Evolutionary conservation across 2,888 invertebrate species (phyloP), one percentile per base, ranked within the genome.

Genomic region (Hyles lineata): DNA sequence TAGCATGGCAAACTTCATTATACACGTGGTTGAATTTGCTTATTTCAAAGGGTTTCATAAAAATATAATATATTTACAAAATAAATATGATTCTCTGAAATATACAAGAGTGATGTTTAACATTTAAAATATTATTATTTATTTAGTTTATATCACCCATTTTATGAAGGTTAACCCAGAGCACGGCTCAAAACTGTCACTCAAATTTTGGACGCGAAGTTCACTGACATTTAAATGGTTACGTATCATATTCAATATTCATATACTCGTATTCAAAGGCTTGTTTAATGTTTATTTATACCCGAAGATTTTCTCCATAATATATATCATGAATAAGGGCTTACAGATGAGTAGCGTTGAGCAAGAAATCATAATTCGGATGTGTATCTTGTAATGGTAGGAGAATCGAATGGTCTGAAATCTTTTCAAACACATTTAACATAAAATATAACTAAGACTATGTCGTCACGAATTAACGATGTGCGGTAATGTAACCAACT

Each of bases 281-380:
- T 32, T 62, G 62, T 25, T 50, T 43, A 67, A 9, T 35, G 62
- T 50, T 50, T 43, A 67, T 67, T 63, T 50, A 50, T 67, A 67
- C 50, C 2, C 67, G 50, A 4, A 67, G 2, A 17, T 50, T 67
- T 67, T 17, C 43, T 43, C 0, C 23, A 50, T 67, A 43, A 67
- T 43, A n/a, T 29, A 32, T 2, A 62, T 50, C 50, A 67, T 43
- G 67, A 67, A 50, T 63, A 67, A 67, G 50, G 50, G 43, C 50
- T 7, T 50, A 67, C 50, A 67, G 50, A 67, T 50, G 50, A 25
- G 50, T 17, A 67, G 19, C 15, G 43, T 21, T 21, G 5, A 25
- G 67, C 67, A 17, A 67, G 50, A 67, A 67, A 43, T 50, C 23
- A 50, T 50, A 50, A 67, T 50, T 21, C 23, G 50, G 23, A 43